phyloP scores from a whole-genome alignment of 2,113 vertebrate genomes.

The Lepus timidus region DNA sequence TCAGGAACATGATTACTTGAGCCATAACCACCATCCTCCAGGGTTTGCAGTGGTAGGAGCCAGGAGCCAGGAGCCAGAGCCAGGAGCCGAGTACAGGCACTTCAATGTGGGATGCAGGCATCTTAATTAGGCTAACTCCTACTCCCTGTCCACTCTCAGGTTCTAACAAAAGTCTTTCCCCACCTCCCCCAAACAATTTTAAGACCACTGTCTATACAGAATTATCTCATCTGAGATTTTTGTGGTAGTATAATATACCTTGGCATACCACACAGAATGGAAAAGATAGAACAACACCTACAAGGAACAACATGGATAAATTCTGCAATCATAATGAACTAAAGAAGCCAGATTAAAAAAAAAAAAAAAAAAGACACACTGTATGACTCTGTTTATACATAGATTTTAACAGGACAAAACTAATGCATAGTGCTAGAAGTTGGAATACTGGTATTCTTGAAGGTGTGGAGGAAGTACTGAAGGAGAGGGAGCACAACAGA shows the following conservation, averaged over 20 bases:
- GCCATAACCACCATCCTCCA: too few species aligned
- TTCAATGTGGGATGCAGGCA: too few species aligned
- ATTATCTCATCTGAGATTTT: neutral
- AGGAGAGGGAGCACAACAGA: neutral
- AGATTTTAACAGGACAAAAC: slow-evolving; percentile 46
- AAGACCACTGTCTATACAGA: slow-evolving; percentile 13
- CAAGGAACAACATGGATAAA: neutral
- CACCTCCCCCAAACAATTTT: neutral
- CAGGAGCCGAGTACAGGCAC: too few species aligned
- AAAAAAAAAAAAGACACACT: neutral
- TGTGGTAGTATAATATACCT: neutral
- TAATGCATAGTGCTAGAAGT: neutral
- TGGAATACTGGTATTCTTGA: neutral
- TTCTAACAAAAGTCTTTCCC: neutral
- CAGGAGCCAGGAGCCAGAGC: too few species aligned
- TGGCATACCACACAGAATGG: neutral
- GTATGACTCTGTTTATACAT: neutral
- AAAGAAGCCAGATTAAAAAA: neutral
- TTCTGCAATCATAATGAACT: neutral
- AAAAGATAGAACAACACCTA: slow-evolving; percentile 29
- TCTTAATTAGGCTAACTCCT: too few species aligned
- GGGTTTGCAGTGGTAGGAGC: too few species aligned
- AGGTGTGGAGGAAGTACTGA: too few species aligned
- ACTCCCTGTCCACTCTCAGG: too few species aligned
- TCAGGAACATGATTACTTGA: too few species aligned